phyloP scores from a whole-genome alignment of 2,797 vertebrate genomes.

The Coreius guichenoti region DNA sequence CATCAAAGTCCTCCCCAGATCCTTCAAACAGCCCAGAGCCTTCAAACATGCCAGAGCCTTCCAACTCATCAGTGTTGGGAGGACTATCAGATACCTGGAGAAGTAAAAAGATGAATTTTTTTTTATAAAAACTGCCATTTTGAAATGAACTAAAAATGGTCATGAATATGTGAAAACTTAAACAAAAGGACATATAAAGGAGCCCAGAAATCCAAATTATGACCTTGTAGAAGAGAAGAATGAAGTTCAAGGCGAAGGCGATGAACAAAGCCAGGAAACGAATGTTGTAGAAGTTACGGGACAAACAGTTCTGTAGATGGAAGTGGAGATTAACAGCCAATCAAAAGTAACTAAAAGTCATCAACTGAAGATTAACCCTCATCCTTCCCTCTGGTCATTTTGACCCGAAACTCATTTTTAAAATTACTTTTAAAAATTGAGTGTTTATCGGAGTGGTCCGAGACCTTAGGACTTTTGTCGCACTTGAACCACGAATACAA shows the following conservation, averaged over 20 bases:
- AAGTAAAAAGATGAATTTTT: conserved; percentile 66
- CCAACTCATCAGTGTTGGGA: conserved; percentile 76
- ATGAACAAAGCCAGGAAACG: conserved; percentile 92
- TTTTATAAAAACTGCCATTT: not conserved
- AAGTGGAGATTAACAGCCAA: conserved; percentile 41
- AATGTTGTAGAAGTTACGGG: conserved; percentile 94
- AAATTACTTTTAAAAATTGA: no score
- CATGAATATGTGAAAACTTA: not conserved
- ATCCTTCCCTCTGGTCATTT: no score
- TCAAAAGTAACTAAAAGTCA: not conserved
- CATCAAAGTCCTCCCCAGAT: conserved; percentile 76
- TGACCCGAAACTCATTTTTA: no score
- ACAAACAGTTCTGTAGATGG: conserved; percentile 87
- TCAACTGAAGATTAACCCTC: no score
- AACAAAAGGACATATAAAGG: conserved; percentile 21
- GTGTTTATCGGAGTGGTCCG: no score
- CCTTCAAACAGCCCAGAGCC: conserved; percentile 78
- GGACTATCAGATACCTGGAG: conserved; percentile 88
- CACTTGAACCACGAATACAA: no score
- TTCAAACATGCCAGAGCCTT: conserved; percentile 77
- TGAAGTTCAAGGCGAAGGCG: conserved; percentile 94
- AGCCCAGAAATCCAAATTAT: conserved; percentile 3
- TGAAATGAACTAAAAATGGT: not conserved
- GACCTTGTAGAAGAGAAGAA: conserved; percentile 91
- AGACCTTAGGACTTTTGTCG: no score